A percentile compares a stretch with the other conserved stretches of the same genome.
These are phyloP conservation scores for Azorinus chamasolen DNA, from an alignment of 2,888 invertebrate species.

Conservation along the genomic window DNA sequence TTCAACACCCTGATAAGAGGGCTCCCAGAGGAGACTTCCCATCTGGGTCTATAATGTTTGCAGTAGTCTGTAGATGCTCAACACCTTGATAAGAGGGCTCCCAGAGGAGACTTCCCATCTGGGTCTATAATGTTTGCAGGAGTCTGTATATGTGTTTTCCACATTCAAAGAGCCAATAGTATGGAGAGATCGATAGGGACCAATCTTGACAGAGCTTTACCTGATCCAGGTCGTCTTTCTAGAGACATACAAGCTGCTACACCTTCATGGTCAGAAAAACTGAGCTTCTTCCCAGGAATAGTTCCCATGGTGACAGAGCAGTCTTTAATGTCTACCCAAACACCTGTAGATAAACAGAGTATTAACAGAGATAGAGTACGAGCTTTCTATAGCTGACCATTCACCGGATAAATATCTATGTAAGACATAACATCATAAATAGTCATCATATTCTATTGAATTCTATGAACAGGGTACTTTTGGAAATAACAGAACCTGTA, in stretches of 20 bases:
- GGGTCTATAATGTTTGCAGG: too few species aligned
- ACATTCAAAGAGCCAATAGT: too few species aligned
- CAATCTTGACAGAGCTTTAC: slow-evolving; percentile 4
- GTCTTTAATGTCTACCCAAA: slow-evolving; percentile 68
- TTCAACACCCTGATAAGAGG: too few species aligned
- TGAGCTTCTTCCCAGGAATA: slow-evolving; percentile 77
- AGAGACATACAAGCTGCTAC: slow-evolving; percentile 77
- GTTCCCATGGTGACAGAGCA: slow-evolving; percentile 80
- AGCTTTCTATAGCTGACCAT: neutral
- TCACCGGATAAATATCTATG: neutral
- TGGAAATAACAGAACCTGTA: too few species aligned
- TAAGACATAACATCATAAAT: neutral
- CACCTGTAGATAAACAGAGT: slow-evolving; percentile 58
- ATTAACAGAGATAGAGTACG: neutral
- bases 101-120: too few species aligned
- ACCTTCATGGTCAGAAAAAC: slow-evolving; percentile 85
- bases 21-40: too few species aligned
- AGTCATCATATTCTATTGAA: neutral
- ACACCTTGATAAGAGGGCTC: too few species aligned
- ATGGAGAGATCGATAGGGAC: too few species aligned
- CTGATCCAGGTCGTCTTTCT: slow-evolving; percentile 19
- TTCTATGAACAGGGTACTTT: neutral
- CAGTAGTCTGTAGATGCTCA: too few species aligned
- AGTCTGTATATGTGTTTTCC: too few species aligned
- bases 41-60: too few species aligned